Evolutionary conservation across 1,140 invertebrate species (phyloP).

Genomic region (Dinoponera quadriceps): DNA sequence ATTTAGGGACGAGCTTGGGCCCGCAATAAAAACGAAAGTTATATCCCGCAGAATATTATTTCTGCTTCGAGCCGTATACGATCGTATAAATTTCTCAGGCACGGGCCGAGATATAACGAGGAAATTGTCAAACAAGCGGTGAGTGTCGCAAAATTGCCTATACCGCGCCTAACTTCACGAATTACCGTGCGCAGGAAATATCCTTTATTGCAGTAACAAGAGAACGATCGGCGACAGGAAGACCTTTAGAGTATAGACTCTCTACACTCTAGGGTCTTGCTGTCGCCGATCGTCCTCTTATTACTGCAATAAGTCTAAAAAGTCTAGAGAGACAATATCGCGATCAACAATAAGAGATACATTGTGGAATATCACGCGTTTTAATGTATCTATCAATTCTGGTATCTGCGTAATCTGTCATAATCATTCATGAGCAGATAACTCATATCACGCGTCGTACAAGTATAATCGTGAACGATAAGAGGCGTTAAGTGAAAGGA

Average conservation of each 20-base stretch:
- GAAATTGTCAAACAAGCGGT: conserved; percentile 22
- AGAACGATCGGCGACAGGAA: background rate
- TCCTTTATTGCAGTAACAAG: conserved; percentile 24
- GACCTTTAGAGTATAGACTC: too few species aligned
- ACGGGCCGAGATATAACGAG: conserved; percentile 15
- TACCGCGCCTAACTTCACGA: conserved; percentile 21
- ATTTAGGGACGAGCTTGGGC: background rate
- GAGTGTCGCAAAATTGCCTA: conserved; percentile 41
- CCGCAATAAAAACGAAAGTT: background rate
- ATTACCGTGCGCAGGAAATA: conserved; percentile 33
- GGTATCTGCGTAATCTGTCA: background rate
- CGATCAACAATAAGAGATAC: too few species aligned
- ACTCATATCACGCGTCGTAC: background rate
- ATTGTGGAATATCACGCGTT: background rate
- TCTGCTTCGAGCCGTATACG: background rate
- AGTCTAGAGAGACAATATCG: too few species aligned
- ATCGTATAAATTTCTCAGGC: conserved; percentile 27
- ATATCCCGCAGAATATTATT: conserved; percentile 20
- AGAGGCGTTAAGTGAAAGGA: background rate
- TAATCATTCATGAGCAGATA: background rate
- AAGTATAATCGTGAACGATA: background rate
- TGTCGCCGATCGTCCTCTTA: too few species aligned
- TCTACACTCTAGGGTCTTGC: too few species aligned
- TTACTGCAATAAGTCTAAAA: too few species aligned
- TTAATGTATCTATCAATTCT: background rate